A percentile compares a stretch with the other conserved stretches of the same genome.
These are phyloP conservation scores for Drosophila rhopaloa DNA, from an alignment of 1,140 invertebrate genomes.

Conservation along the genomic window DNA sequence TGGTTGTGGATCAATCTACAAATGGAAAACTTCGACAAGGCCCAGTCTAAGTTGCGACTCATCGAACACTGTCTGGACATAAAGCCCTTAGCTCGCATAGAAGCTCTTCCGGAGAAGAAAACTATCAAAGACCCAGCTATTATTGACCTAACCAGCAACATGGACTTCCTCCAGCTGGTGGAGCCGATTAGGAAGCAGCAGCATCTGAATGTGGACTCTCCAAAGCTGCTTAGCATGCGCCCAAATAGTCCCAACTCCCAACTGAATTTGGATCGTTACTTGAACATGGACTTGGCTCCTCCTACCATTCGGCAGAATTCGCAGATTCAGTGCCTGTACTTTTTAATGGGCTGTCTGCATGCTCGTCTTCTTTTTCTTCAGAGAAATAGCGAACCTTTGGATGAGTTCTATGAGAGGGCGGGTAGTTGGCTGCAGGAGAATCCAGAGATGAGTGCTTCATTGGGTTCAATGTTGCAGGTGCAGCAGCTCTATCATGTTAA, in stretches of 20 bases:
- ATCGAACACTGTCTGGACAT: constrained; percentile 63
- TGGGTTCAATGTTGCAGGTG: constrained; percentile 46
- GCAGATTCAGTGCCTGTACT: constrained; percentile 57
- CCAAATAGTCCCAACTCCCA: not conserved
- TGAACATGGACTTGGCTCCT: constrained; percentile 8
- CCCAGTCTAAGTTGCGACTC: constrained; percentile 58
- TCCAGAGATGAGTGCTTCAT: not conserved
- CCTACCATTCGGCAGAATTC: constrained; percentile 6
- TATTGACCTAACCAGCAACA: constrained; percentile 40
- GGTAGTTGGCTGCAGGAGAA: constrained; percentile 44
- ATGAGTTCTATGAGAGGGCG: constrained; percentile 59
- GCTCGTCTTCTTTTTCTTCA: constrained; percentile 66
- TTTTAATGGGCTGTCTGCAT: constrained; percentile 63
- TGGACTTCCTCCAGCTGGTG: constrained; percentile 53
- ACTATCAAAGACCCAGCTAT: not conserved
- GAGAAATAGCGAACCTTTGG: constrained; percentile 55
- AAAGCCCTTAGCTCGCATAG: constrained; percentile 22
- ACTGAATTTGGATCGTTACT: constrained; percentile 35
- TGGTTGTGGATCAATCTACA: constrained; percentile 75
- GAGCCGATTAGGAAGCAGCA: constrained; percentile 65
- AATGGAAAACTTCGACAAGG: constrained; percentile 71
- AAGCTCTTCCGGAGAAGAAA: not conserved
- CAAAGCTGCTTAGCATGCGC: constrained; percentile 1
- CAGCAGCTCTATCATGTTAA: constrained; percentile 47
- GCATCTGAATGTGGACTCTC: constrained; percentile 17